Conservation (phyloP, 2,797 vertebrate species). For the Crax fasciolata region DNA sequence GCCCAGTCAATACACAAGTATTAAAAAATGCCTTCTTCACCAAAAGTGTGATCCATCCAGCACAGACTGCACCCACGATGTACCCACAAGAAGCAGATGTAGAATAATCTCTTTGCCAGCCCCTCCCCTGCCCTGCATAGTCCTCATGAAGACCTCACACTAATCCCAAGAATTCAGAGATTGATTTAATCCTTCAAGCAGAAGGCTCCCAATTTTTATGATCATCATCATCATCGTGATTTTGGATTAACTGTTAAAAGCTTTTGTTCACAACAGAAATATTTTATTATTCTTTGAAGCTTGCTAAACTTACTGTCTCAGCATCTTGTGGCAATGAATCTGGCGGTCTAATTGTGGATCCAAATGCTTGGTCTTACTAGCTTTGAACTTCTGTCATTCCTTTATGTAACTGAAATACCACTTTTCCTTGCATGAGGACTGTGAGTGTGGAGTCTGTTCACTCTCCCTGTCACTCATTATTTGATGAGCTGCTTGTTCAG, state of each 20-base stretch:
- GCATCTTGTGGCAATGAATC: not conserved
- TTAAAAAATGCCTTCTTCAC: not conserved
- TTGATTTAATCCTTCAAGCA: conserved; percentile 21
- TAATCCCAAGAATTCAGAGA: conserved; percentile 30
- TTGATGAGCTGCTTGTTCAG: not conserved
- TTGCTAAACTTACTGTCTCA: not conserved
- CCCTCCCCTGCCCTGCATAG: not conserved
- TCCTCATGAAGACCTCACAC: not conserved
- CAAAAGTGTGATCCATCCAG: not conserved
- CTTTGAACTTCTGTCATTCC: conserved; percentile 17
- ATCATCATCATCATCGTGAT: not conserved
- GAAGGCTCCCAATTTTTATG: not conserved
- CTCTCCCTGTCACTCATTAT: not conserved
- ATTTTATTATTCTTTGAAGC: conserved; percentile 1
- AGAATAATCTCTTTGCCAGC: not conserved
- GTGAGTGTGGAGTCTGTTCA: fast-evolving
- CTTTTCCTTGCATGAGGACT: not conserved
- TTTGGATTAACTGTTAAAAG: not conserved
- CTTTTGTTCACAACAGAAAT: conserved; percentile 16
- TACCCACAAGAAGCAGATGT: not conserved
- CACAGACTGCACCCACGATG: not conserved
- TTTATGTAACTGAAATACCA: not conserved
- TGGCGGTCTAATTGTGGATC: not conserved
- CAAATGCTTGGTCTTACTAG: not conserved
- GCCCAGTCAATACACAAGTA: not conserved